These are phyloP conservation scores for Ageneiosus marmoratus DNA, from an alignment of 2,113 vertebrate species.

Conservation along the genomic window DNA sequence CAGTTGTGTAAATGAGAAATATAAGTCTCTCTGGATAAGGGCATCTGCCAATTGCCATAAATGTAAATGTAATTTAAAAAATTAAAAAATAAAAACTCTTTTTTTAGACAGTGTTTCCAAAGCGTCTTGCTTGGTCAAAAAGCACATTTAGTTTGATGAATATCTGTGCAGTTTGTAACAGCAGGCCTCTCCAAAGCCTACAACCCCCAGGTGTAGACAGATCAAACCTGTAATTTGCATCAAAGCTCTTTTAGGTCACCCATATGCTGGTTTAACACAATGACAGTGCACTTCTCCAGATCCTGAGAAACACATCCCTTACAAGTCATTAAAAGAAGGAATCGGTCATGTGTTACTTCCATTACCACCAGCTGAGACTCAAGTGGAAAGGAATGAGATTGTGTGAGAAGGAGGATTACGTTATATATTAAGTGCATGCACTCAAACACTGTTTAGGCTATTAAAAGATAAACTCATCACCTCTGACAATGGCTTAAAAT, in stretches of 20 bases:
- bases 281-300: not conserved
- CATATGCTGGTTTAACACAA: not conserved
- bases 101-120: not conserved
- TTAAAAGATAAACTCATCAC: not conserved
- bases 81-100: no score
- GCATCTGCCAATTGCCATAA: no score
- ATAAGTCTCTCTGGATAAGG: no score
- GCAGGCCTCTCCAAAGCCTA: not conserved
- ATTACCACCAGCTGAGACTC: not conserved
- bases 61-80: no score
- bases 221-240: not conserved
- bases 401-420: not conserved
- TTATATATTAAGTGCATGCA: not conserved
- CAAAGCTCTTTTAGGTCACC: not conserved
- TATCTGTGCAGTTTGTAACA: not conserved
- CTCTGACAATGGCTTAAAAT: slow-evolving; percentile 3
- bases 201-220: not conserved
- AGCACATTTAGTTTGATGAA: not conserved
- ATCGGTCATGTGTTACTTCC: not conserved
- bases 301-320: not conserved
- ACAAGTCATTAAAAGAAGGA: not conserved
- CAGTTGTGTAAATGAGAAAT: no score
- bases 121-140: not conserved
- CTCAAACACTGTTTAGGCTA: not conserved
- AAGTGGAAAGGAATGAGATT: not conserved